Evolutionary conservation across 2,797 vertebrate species (phyloP).

Genomic region (Pseudochirops corinnae): DNA sequence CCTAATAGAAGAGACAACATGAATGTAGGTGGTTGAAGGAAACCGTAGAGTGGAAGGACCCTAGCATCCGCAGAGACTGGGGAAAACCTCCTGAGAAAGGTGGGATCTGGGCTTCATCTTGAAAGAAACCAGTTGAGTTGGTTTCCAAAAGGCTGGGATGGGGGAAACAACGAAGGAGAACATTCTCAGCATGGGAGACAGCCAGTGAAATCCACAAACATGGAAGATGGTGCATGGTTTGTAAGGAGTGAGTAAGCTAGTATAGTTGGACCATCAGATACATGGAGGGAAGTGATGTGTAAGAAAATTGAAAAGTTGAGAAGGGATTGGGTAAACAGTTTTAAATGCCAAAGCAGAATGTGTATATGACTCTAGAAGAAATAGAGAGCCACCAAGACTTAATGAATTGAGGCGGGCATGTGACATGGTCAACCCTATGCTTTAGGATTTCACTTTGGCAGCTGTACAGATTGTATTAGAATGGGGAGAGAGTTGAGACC

Average conservation of each 20-base stretch:
- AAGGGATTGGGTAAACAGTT: not conserved
- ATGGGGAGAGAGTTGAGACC: not conserved
- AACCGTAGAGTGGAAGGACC: not conserved
- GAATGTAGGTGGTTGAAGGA: not conserved
- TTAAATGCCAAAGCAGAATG: not conserved
- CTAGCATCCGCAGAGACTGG: not conserved
- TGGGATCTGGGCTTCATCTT: not conserved
- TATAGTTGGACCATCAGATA: not conserved
- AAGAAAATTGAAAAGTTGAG: not conserved
- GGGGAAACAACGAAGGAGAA: not conserved
- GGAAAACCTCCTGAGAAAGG: not conserved
- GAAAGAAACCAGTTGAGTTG: not conserved
- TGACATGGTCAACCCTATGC: not conserved
- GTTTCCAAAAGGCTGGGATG: not conserved
- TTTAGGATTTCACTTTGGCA: not conserved
- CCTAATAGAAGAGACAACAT: not conserved
- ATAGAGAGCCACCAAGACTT: not conserved
- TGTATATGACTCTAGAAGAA: not conserved
- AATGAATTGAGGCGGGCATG: not conserved
- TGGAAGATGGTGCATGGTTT: not conserved
- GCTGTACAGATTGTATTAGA: not conserved
- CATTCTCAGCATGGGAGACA: not conserved
- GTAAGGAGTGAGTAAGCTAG: not conserved
- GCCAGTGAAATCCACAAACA: not conserved
- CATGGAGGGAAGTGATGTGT: not conserved